phyloP scores from a whole-genome alignment of 2,797 vertebrate genomes.

The Coracias cyanogaster region DNA sequence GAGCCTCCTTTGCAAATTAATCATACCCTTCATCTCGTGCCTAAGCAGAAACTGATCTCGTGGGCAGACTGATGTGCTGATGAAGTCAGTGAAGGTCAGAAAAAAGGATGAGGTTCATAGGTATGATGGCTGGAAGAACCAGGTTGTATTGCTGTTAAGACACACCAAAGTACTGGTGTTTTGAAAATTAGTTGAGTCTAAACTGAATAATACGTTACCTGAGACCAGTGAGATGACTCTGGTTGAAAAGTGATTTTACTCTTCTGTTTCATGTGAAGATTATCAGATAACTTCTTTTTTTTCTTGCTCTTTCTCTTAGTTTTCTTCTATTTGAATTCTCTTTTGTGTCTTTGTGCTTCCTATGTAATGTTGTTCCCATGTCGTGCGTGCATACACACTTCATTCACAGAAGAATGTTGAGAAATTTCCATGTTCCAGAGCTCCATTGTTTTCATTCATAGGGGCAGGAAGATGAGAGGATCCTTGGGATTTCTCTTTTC shows the following conservation, averaged over 20 bases:
- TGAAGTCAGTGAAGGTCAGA: not conserved
- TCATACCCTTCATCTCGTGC: not conserved
- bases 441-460: not conserved
- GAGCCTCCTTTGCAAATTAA: not conserved
- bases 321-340: not conserved
- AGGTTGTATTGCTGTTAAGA: not conserved
- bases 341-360: not conserved
- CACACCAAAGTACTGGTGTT: not conserved
- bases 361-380: not conserved
- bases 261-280: not conserved
- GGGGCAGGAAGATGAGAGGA: not conserved
- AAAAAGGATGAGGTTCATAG: not conserved
- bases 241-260: not conserved
- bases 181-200: not conserved
- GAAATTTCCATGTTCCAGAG: not conserved
- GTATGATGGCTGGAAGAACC: not conserved
- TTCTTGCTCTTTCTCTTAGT: not conserved
- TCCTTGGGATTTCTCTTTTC: not conserved
- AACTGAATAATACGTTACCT: not conserved
- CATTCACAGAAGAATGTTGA: not conserved
- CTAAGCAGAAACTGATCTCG: not conserved
- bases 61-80: not conserved
- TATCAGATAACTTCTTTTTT: not conserved
- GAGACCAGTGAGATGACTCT: not conserved
- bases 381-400: accelerated